Percentiles rank a stretch among this genome's conserved stretches.
Evolutionary conservation across 2,113 vertebrate genomes (phyloP).

Genomic region (Eolophus roseicapilla): DNA sequence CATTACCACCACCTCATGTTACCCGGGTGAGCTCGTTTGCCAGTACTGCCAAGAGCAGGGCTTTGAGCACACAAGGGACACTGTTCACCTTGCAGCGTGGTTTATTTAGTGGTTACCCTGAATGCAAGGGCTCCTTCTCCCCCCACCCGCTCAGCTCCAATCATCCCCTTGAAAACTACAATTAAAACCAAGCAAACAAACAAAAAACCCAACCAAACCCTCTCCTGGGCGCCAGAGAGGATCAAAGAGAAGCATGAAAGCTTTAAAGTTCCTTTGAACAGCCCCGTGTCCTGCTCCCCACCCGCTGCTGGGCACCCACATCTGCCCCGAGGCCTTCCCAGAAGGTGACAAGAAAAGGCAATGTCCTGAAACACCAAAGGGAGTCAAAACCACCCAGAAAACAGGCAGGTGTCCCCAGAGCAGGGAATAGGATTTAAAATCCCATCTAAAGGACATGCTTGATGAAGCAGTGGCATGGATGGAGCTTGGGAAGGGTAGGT

Average conservation of each 20-base stretch:
- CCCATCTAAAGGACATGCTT: background rate
- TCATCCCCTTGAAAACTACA: background rate
- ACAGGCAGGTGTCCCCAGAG: background rate
- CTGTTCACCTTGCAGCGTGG: fast-evolving
- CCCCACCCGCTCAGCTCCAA: background rate
- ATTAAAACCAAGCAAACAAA: background rate
- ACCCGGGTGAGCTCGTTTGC: background rate
- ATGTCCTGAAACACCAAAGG: background rate
- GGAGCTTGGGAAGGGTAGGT: background rate
- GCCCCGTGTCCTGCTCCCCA: background rate
- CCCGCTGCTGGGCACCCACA: background rate
- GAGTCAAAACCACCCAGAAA: background rate
- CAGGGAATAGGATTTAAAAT: background rate
- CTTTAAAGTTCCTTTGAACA: background rate
- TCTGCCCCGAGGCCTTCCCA: background rate
- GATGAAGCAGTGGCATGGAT: background rate
- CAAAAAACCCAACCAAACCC: background rate
- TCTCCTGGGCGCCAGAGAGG: background rate
- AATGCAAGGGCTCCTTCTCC: background rate
- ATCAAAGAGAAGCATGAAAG: background rate
- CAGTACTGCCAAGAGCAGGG: background rate
- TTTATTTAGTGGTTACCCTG: background rate
- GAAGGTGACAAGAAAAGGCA: background rate
- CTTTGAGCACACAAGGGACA: background rate
- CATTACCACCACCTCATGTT: background rate